A percentile compares a stretch with the other conserved stretches of the same genome.
Conservation (phyloP, 2,888 invertebrate species). For the Galerucella pusilla region DNA sequence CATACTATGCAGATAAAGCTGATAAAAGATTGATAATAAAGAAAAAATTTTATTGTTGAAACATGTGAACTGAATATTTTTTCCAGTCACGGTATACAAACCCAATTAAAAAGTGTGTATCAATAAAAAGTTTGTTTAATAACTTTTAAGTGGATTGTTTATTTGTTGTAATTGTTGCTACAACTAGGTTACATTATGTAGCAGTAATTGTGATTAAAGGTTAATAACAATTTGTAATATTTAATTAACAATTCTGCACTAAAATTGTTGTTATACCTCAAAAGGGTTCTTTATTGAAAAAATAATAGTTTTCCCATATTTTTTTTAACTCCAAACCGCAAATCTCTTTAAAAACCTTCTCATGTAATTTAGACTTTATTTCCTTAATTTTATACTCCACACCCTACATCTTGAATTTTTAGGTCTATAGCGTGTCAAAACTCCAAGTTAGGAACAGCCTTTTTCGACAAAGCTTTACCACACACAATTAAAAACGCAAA, state of each 20-base stretch:
- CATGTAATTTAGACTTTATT: no score
- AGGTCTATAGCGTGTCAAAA: no score
- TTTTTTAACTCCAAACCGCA: no score
- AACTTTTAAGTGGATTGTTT: slow-evolving; percentile 1
- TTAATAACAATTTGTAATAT: neutral
- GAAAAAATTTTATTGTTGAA: neutral
- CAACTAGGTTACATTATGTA: neutral
- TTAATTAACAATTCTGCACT: neutral
- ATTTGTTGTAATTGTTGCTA: neutral
- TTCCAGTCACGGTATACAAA: neutral
- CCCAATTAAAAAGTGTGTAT: neutral
- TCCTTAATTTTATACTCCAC: no score
- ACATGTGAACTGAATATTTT: neutral
- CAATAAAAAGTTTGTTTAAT: neutral
- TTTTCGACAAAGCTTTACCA: no score
- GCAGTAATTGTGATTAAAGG: slow-evolving; percentile 3
- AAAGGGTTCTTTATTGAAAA: neutral
- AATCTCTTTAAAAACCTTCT: no score
- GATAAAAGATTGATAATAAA: no score
- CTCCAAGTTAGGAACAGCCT: no score
- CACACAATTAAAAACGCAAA: no score
- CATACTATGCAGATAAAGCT: no score
- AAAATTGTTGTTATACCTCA: neutral
- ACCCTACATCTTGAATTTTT: no score
- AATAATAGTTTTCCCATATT: no score